Base-by-base conservation (phyloP, 2,888 invertebrate genomes). In the Pocota personata region DNA sequence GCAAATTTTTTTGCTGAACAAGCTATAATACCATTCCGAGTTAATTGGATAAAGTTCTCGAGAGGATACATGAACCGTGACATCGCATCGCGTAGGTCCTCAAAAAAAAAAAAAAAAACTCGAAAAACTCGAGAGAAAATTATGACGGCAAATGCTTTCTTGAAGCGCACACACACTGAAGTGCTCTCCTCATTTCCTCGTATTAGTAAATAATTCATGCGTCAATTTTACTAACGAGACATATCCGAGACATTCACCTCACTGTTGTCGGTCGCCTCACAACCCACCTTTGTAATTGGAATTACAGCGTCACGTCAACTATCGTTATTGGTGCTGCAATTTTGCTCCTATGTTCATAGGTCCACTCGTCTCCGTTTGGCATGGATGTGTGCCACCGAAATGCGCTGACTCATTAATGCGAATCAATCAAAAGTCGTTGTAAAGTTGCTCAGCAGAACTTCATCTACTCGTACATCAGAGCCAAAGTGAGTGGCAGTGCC, bases 191-290 rank as follows among this genome's bases (percentile, higher is more conserved):
- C 66, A 72, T 86, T 76, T 86, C 60, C 52, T 62, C 72, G 66
- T 80, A 82, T 86, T 76, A 82, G 86, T 86, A 86, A 86, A 82
- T 86, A 86, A 82, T 80, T 82, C 86, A 86, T 86, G 86, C 86
- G 76, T 86, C 86, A 86, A 86, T 82, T 86, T 82, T 60, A 82
- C 86, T 86, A 82, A 86, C 86, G 86, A 86, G 86, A 84, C 80
- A 79, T 67, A 83, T 83, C 73, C 83, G 67, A 83, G 83, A 76
- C 62, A 71, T 79, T 79, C 75, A 66, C 73, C 69, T 57, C 64
- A 16, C 24, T 21, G 19, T 7, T 52, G 3, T 40, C 40, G 14
- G 60, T 57, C 48, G 64, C n/a, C 82, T 48, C 69, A 19, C 40
- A n/a, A 62, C 57, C 76, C 40, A 62, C 71, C 7, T 6, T 12